phyloP scores from a whole-genome alignment of 2,888 invertebrate genomes.

The Trachelus tabidus region DNA sequence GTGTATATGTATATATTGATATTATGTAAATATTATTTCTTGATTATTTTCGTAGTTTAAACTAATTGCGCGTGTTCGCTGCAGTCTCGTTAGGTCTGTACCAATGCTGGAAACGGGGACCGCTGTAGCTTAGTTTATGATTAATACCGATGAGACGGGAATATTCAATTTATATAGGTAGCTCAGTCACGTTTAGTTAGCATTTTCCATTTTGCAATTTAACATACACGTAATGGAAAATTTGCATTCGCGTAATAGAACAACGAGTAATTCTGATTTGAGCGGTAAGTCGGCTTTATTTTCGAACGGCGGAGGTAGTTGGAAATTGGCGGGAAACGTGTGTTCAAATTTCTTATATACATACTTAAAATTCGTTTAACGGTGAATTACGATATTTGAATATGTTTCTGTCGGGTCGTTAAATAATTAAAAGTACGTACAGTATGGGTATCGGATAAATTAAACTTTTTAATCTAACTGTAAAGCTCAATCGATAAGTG shows the following conservation, averaged over 20 bases:
- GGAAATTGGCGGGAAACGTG: not conserved
- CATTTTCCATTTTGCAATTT: not conserved
- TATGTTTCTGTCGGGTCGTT: not conserved
- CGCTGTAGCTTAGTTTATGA: not conserved
- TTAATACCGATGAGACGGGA: not conserved
- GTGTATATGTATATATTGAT: too few relatives aligned
- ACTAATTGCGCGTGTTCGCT: too few relatives aligned
- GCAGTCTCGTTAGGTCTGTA: too few relatives aligned
- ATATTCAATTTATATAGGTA: not conserved
- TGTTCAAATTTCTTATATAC: not conserved
- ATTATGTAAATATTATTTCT: too few relatives aligned
- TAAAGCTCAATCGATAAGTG: not conserved
- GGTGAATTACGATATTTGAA: not conserved
- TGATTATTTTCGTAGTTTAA: too few relatives aligned
- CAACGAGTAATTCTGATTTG: not conserved
- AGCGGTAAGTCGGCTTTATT: not conserved
- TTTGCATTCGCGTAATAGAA: not conserved
- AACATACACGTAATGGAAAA: not conserved
- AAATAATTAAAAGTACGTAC: not conserved
- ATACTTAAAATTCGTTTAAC: not conserved
- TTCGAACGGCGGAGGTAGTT: not conserved
- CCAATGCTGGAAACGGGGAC: too few relatives aligned
- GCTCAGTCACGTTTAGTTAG: not conserved
- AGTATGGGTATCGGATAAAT: not conserved
- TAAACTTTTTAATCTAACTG: not conserved